Percentiles rank a stretch among this genome's conserved stretches.
Evolutionary conservation across 2,797 vertebrate genomes (phyloP).

Genomic region (Alfaro cultratus): DNA sequence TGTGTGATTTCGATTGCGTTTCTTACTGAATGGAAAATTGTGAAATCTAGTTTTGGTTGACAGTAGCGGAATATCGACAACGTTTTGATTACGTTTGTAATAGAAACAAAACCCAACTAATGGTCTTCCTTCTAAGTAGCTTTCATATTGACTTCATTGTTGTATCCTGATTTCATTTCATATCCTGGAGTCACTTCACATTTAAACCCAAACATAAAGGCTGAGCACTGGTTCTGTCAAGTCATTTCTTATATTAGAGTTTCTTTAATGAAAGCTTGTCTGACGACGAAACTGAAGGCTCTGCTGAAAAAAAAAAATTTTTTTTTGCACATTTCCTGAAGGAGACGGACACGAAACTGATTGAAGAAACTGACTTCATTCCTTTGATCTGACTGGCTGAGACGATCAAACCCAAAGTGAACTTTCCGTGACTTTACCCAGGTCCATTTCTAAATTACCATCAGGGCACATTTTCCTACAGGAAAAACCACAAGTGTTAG

Average conservation of each 20-base stretch:
- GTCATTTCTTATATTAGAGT: not conserved
- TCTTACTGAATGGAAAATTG: too few species aligned
- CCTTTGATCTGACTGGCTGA: conserved; percentile 1
- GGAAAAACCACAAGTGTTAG: not conserved
- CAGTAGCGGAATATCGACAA: too few species aligned
- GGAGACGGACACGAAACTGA: not conserved
- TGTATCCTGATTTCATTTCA: not conserved
- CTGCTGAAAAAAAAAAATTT: not conserved
- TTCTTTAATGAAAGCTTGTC: not conserved
- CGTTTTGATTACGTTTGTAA: not conserved
- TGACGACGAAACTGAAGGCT: not conserved
- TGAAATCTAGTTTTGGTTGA: too few species aligned
- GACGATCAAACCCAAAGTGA: not conserved
- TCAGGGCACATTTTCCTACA: not conserved
- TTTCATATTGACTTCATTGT: not conserved
- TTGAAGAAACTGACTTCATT: not conserved
- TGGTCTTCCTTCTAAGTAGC: not conserved
- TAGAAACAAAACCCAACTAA: not conserved
- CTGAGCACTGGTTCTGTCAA: not conserved
- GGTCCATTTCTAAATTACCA: not conserved
- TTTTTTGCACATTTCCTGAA: conserved; percentile 2
- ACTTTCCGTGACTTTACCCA: not conserved
- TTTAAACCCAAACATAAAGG: not conserved
- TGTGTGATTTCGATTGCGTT: too few species aligned
- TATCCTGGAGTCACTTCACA: not conserved